Percentiles rank a stretch among this genome's conserved stretches.
Conservation (phyloP, 2,113 vertebrate species). For the Lepidothrix coronata region DNA sequence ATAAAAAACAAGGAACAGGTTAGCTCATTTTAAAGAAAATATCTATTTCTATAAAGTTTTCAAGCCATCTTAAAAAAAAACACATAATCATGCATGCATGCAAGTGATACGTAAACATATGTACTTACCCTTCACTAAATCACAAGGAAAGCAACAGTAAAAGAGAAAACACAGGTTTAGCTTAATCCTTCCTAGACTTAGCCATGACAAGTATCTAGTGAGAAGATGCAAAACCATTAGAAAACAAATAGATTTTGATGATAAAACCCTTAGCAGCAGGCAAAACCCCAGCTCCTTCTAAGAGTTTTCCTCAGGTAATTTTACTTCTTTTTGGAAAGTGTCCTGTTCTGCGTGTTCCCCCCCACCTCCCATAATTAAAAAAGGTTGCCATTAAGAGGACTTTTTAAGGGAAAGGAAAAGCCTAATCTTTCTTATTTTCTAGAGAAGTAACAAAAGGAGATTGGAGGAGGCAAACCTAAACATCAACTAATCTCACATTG, state of each 20-base stretch:
- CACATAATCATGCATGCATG: background rate
- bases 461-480: background rate
- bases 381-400: background rate
- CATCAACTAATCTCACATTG: background rate
- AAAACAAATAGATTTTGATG: background rate
- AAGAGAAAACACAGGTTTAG: slow-evolving; percentile 62
- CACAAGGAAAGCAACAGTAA: slow-evolving; percentile 69
- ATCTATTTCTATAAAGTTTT: background rate
- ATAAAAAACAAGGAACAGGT: background rate
- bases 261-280: background rate
- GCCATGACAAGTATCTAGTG: background rate
- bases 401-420: background rate
- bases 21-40: background rate
- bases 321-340: background rate
- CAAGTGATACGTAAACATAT: background rate
- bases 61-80: background rate
- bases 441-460: background rate
- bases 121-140: slow-evolving; percentile 82
- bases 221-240: background rate
- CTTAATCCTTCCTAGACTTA: slow-evolving; percentile 11
- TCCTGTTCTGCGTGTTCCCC: background rate
- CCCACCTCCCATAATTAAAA: background rate
- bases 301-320: background rate
- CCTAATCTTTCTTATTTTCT: background rate
- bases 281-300: background rate